Evolutionary conservation across 2,888 invertebrate genomes (phyloP).

Genomic region (Alviniconcha strummeri): DNA sequence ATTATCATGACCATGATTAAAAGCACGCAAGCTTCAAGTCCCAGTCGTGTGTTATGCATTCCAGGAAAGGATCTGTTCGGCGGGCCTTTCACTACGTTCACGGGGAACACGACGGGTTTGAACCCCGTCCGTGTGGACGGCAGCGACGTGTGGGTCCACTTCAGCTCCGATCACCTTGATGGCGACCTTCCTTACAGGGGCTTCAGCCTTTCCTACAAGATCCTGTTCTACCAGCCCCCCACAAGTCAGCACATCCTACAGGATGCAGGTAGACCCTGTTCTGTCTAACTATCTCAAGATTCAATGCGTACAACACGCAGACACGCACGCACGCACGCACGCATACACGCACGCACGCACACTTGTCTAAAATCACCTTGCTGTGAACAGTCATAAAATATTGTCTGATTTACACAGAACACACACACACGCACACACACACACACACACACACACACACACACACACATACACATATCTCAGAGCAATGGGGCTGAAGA

Average conservation of each 20-base stretch:
- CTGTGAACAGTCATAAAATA: no score
- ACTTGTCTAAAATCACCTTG: no score
- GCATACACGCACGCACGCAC: no score
- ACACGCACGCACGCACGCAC: no score
- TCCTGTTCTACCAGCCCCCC: not conserved
- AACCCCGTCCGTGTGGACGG: constrained; percentile 21
- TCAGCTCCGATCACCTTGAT: constrained; percentile 36
- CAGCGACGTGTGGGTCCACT: constrained; percentile 37
- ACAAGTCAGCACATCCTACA: not conserved
- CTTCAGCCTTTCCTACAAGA: constrained; percentile 33
- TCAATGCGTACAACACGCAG: not conserved
- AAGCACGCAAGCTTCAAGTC: no score
- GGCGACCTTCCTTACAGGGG: constrained; percentile 26
- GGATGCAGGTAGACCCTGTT: not conserved
- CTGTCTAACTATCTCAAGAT: not conserved
- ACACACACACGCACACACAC: no score
- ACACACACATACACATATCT: no score
- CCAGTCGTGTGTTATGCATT: no score
- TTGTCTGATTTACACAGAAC: no score
- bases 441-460: no score
- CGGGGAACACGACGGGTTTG: constrained; percentile 28
- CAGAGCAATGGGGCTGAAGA: no score
- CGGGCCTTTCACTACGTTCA: constrained; percentile 35
- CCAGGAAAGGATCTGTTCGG: constrained; percentile 36
- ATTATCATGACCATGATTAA: no score